Evolutionary conservation across 1,140 invertebrate species (phyloP), one percentile per base, ranked within the genome.

Genomic region (Telenomus remus): DNA sequence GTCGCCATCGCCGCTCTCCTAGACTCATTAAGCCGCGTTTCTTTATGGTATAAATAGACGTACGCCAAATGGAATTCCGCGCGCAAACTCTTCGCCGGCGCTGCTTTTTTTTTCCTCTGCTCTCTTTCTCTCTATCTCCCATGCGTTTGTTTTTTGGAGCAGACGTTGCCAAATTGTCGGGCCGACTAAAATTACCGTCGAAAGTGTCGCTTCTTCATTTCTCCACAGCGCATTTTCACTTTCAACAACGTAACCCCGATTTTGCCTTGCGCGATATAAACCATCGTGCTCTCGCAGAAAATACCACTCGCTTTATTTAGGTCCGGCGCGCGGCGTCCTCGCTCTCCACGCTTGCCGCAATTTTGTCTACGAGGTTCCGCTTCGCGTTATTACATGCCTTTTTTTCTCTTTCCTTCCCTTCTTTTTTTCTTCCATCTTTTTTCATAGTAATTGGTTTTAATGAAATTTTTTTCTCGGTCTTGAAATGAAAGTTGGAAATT

Each of bases 21-120:
- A 86, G 85, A 86, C 84, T 87, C 85, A 85, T 87, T 87, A 87
- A 86, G 82, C 78, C 66, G 78, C 80, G 75, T 80, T 85, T 85
- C 82, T 84, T 81, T 78, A 79, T 74, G 81, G 77, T 88, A 87
- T 88, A 87, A 88, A 88, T 88, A 88, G 85, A 82, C 61, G 80
- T 61, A 74, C 79, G 9, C 1, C 37, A 84, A 83, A 83, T 83
- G 79, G 81, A 86, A 84, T 82, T 82, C 84, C 76, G 76, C 82
- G 76, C 82, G 76, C 72, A 74, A 66, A 72, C 66, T 66, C 72
- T 69, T 65, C 51, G 59, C 65, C 47, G 63, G 56, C 66, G 64
- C 70, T n/a, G n/a, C n/a, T n/a, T 46, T 57, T 60, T 54, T 54
- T 49, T 35, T 51, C 3, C 56, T 48, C 66, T 42, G 59, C 44